phyloP scores from a whole-genome alignment of 1,140 invertebrate species.

The Micrasema longulum region DNA sequence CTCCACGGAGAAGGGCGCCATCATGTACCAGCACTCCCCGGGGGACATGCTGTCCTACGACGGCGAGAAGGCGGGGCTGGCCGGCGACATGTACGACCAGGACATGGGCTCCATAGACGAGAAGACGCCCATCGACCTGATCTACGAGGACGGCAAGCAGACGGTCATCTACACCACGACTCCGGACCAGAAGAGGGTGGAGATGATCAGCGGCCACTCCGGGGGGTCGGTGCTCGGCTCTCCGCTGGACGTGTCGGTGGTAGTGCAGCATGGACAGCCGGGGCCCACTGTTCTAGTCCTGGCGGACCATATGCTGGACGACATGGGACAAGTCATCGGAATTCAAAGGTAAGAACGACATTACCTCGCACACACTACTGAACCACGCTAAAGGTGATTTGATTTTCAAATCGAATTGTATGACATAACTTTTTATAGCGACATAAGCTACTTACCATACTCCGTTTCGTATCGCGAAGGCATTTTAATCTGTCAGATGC shows the following conservation, averaged over 20 bases:
- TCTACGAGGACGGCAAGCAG: conserved; percentile 85
- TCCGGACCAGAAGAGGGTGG: conserved; percentile 66
- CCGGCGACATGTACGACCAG: conserved; percentile 70
- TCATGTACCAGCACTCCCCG: conserved; percentile 66
- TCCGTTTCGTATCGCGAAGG: too few species aligned
- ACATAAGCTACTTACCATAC: background rate
- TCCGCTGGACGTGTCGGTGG: conserved; percentile 61
- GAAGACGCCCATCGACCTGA: conserved; percentile 80
- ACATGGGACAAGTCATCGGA: conserved; percentile 67
- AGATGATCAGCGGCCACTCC: conserved; percentile 67
- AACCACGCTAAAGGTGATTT: too few species aligned
- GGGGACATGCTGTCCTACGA: conserved; percentile 70
- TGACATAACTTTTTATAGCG: too few species aligned
- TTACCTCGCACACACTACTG: too few species aligned
- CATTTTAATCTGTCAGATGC: too few species aligned
- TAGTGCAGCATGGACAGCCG: conserved; percentile 62
- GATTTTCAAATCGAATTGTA: too few species aligned
- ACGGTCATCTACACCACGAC: conserved; percentile 84
- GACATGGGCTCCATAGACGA: conserved; percentile 75
- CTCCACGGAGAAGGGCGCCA: conserved; percentile 61
- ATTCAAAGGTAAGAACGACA: conserved; percentile 62
- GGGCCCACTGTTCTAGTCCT: conserved; percentile 64
- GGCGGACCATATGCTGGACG: conserved; percentile 63
- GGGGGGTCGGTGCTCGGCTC: conserved; percentile 62
- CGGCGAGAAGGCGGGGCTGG: conserved; percentile 68